phyloP scores from a whole-genome alignment of 92 coral and sea anemone species.

The Montipora capitata region DNA sequence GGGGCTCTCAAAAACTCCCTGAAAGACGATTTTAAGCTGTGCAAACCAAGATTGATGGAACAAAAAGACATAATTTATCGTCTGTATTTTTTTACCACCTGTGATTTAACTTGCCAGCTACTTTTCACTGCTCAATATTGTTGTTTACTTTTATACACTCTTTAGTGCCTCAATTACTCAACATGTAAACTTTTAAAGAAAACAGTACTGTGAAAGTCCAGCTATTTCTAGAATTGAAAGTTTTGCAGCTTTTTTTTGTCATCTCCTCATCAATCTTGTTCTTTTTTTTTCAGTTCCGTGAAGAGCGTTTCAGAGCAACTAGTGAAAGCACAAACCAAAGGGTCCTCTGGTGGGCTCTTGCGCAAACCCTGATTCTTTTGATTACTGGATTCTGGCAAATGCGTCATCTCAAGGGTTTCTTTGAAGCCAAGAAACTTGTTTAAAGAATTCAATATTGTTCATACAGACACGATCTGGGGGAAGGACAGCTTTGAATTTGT shows the following conservation, averaged over 20 bases:
- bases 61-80: too few relatives aligned
- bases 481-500: neutral
- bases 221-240: too few relatives aligned
- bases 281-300: constrained; percentile 89
- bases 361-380: constrained; percentile 94
- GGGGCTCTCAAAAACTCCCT: too few relatives aligned
- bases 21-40: too few relatives aligned
- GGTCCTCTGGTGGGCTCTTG: constrained; percentile 99
- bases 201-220: too few relatives aligned
- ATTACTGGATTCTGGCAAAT: constrained; percentile 99
- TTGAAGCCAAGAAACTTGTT: constrained; percentile 99
- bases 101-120: too few relatives aligned
- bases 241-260: neutral
- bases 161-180: too few relatives aligned
- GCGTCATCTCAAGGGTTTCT: constrained; percentile 99
- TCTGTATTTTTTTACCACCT: too few relatives aligned
- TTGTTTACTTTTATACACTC: too few relatives aligned
- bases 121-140: too few relatives aligned
- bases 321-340: constrained; percentile 99
- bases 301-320: constrained; percentile 94
- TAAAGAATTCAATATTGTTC: constrained; percentile 25
- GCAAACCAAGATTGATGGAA: too few relatives aligned
- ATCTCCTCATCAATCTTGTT: neutral
- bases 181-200: too few relatives aligned
- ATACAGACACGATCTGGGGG: neutral